These are phyloP conservation scores for Mellivora capensis DNA, from an alignment of 2,113 vertebrate species.

Conservation along the genomic window DNA sequence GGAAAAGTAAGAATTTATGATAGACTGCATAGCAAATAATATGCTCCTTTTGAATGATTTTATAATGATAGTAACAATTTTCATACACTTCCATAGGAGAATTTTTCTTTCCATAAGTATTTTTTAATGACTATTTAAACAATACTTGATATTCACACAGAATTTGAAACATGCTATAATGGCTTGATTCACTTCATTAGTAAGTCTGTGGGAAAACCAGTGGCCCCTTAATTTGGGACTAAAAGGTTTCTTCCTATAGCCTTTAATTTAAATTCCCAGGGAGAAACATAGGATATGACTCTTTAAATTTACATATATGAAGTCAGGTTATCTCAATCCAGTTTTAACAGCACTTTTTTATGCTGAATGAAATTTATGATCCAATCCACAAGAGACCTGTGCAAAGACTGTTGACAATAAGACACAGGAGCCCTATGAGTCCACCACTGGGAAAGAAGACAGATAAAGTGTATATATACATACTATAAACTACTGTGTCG, in stretches of 20 bases:
- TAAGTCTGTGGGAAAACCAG: constrained; percentile 55
- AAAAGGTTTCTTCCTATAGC: constrained; percentile 55
- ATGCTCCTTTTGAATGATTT: constrained; percentile 61
- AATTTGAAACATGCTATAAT: constrained; percentile 50
- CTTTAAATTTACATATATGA: constrained; percentile 25
- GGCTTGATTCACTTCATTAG: constrained; percentile 67
- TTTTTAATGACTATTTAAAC: constrained; percentile 66
- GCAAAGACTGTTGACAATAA: not conserved
- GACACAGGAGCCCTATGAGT: not conserved
- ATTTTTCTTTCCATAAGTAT: constrained; percentile 65
- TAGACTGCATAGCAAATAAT: constrained; percentile 40
- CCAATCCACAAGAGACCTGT: not conserved
- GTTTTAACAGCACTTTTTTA: not conserved
- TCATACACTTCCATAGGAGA: constrained; percentile 48
- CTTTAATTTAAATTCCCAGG: constrained; percentile 57
- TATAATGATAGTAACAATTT: constrained; percentile 67
- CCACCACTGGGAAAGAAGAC: not conserved
- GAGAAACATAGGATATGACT: constrained; percentile 24
- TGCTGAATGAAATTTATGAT: not conserved
- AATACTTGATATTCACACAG: constrained; percentile 37
- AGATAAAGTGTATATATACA: not conserved
- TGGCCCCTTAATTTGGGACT: constrained; percentile 53
- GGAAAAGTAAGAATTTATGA: constrained; percentile 42
- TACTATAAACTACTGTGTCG: not conserved
- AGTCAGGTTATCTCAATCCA: not conserved